These are phyloP conservation scores for Orthosia gracilis DNA, from an alignment of 2,888 invertebrate genomes.

Conservation along the genomic window DNA sequence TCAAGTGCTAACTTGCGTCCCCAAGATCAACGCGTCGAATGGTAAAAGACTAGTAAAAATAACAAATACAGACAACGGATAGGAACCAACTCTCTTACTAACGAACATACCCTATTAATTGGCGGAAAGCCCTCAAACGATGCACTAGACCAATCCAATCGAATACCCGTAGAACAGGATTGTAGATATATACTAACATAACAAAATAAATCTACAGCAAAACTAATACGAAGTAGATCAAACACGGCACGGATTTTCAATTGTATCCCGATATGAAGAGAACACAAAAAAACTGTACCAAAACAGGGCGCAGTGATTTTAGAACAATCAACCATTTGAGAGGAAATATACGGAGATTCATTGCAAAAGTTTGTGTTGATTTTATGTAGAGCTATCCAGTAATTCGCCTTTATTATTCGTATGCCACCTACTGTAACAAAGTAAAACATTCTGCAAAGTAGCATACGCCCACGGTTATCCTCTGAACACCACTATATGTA, in stretches of 20 bases:
- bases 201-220: slow-evolving; percentile 13
- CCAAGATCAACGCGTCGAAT: too few species aligned
- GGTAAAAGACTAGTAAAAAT: too few species aligned
- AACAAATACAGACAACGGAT: neutral
- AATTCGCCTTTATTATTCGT: too few species aligned
- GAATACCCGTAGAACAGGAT: neutral
- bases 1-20: too few species aligned
- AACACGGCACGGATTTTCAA: slow-evolving; percentile 56
- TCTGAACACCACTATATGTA: too few species aligned
- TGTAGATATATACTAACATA: too few species aligned
- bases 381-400: too few species aligned
- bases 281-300: slow-evolving; percentile 58
- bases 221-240: slow-evolving; percentile 43
- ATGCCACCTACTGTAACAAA: too few species aligned
- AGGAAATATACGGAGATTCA: slow-evolving; percentile 52
- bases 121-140: neutral
- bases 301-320: slow-evolving; percentile 73
- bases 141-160: slow-evolving; percentile 9
- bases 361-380: slow-evolving; percentile 2
- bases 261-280: slow-evolving; percentile 63
- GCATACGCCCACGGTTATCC: too few species aligned
- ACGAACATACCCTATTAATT: neutral
- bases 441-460: too few species aligned
- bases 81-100: neutral
- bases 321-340: slow-evolving; percentile 72